These are phyloP conservation scores for Pseudomyrmex dendroicus DNA, from an alignment of 1,140 invertebrate species.

Conservation along the genomic window DNA sequence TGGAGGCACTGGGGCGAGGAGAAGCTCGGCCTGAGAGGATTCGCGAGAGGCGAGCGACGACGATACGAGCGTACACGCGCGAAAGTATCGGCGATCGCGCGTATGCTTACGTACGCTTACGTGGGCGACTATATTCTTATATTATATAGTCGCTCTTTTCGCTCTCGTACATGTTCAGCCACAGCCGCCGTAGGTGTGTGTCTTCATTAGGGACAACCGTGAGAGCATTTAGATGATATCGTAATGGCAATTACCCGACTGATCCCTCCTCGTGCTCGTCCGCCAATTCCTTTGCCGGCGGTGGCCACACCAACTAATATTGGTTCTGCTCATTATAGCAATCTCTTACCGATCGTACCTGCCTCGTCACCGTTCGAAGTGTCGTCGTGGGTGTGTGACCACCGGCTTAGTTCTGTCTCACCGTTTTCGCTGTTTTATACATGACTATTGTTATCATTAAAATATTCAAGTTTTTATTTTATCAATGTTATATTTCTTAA, in stretches of 20 bases:
- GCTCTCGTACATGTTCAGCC: slow-evolving; percentile 53
- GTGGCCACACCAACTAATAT: slow-evolving; percentile 76
- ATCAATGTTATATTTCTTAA: not conserved
- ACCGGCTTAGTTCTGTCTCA: slow-evolving; percentile 59
- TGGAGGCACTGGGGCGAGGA: slow-evolving; percentile 42
- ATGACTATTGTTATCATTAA: not conserved
- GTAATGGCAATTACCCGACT: slow-evolving; percentile 78
- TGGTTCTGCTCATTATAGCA: slow-evolving; percentile 75
- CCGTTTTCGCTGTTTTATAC: not conserved
- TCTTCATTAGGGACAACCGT: slow-evolving; percentile 80
- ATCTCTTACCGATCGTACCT: slow-evolving; percentile 71
- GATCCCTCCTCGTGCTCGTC: slow-evolving; percentile 66
- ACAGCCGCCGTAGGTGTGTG: slow-evolving; percentile 61
- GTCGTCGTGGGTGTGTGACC: slow-evolving; percentile 76
- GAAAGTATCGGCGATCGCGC: slow-evolving; percentile 58
- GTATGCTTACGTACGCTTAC: slow-evolving; percentile 23
- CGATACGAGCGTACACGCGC: slow-evolving; percentile 50
- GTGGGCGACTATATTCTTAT: slow-evolving; percentile 39
- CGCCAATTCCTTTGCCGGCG: slow-evolving; percentile 67
- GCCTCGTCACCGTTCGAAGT: slow-evolving; percentile 53
- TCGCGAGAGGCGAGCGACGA: slow-evolving; percentile 41
- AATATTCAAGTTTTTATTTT: not conserved
- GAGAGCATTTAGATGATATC: slow-evolving; percentile 82
- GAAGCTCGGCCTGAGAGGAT: slow-evolving; percentile 31
- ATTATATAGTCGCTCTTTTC: slow-evolving; percentile 12